Evolutionary conservation across 1,140 invertebrate species (phyloP), one percentile per base, ranked within the genome.

Genomic region (Pentalonia nigronervosa): DNA sequence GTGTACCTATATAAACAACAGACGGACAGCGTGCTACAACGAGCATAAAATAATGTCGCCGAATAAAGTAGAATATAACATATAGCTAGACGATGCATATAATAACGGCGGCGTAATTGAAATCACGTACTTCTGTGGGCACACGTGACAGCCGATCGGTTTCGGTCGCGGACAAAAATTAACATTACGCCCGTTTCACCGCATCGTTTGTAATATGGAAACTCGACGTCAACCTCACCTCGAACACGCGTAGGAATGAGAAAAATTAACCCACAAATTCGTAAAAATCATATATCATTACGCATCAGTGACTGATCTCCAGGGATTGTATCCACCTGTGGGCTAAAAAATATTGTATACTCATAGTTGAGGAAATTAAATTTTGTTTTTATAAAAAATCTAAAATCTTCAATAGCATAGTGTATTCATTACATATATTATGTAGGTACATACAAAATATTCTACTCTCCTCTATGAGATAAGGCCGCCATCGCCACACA

Each of bases 71-170:
- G 7, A 23, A 53, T 53, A 53, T 23, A 53, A 53, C 50, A 14
- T 50, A 53, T 53, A 53, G 50, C 45, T 21, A 47, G 83, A 86
- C n/a, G 86, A 76, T 23, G 86, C 48, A 34, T 50, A 88, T 50
- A 88, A 88, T 88, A 34, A 89, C 87, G 87, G 8, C 34, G n/a
- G 23, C 34, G 21, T 56, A 56, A 53, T 89, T 89, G 50, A 89
- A 53, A 89, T 89, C 87, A 89, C 87, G 87, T 89, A 56, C 30
- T 56, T 56, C n/a, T 21, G 50, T 36, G 50, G 14, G 7, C 17
- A 50, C 47, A n/a, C 47, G 47, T 47, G 45, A 88, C 86, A 88
- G 86, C 45, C 48, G 21, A 89, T 89, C 48, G 34, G 87, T 89
- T 56, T 89, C 87, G 87, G 87, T 89, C 50, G 48, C 21, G 50